A percentile compares a stretch with the other conserved stretches of the same genome.
These are phyloP conservation scores for Eriocheir sinensis DNA, from an alignment of 1,140 invertebrate species.

Conservation along the genomic window DNA sequence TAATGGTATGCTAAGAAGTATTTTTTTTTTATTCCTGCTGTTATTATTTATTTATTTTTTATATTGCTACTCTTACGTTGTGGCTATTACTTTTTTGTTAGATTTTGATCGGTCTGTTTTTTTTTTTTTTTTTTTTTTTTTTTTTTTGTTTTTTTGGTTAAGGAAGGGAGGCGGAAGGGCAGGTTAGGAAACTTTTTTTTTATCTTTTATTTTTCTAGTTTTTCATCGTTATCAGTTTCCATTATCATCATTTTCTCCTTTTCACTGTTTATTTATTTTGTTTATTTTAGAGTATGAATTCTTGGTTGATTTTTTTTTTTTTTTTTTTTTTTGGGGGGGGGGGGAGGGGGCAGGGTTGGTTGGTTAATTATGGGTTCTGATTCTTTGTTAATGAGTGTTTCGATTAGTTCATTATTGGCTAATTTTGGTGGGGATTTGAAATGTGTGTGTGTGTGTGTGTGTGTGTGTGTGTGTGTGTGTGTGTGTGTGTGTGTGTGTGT, in stretches of 20 bases:
- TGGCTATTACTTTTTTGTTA: too few species aligned
- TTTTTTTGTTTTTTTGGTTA: too few species aligned
- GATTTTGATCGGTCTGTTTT: too few species aligned
- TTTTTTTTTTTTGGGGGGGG: slow-evolving; percentile 23
- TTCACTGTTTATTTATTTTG: too few species aligned
- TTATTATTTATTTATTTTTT: too few species aligned
- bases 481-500: slow-evolving; percentile 41
- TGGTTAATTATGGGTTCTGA: not conserved
- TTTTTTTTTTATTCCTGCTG: too few species aligned
- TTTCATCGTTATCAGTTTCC: too few species aligned
- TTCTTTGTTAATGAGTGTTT: not conserved
- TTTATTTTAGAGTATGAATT: too few species aligned
- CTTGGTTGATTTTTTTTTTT: not conserved
- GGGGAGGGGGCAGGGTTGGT: not conserved
- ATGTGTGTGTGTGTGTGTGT: slow-evolving; percentile 50
- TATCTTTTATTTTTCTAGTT: not conserved
- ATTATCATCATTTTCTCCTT: too few species aligned
- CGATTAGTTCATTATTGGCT: not conserved
- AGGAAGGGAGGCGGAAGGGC: not conserved
- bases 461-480: slow-evolving; percentile 49
- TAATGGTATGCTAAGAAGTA: too few species aligned
- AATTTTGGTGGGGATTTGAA: not conserved
- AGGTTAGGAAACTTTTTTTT: not conserved
- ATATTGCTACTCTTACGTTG: too few species aligned
- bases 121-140: not conserved